A percentile compares a stretch with the other conserved stretches of the same genome.
These are phyloP conservation scores for Spea multiplicata DNA, from an alignment of 2,113 vertebrate species.

Conservation along the genomic window DNA sequence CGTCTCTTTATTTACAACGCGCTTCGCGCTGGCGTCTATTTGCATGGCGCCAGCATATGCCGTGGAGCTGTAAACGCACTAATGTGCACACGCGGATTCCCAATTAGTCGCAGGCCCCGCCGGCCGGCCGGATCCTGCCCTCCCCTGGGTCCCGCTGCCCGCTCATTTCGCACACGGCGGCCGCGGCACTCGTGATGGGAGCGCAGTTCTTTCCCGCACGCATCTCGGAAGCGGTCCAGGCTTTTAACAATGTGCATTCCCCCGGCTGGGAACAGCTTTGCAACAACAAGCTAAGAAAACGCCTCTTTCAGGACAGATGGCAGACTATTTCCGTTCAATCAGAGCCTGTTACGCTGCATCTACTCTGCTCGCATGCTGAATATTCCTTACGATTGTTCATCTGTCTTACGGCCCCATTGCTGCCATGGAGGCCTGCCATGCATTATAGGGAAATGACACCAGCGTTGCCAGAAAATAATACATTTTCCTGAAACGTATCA, in stretches of 20 bases:
- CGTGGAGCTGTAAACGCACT: background rate
- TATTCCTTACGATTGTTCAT: slow-evolving; percentile 35
- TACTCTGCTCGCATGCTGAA: slow-evolving; percentile 47
- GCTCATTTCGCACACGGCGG: no score
- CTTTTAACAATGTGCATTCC: slow-evolving; percentile 47
- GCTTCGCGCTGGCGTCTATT: background rate
- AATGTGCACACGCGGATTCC: no score
- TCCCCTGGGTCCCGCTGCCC: no score
- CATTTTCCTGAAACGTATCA: no score
- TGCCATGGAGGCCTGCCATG: slow-evolving; percentile 34
- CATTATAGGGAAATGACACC: slow-evolving; percentile 14
- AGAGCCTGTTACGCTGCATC: slow-evolving; percentile 47
- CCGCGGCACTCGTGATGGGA: slow-evolving; percentile 28
- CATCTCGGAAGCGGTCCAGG: slow-evolving; percentile 39
- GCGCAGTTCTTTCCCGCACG: slow-evolving; percentile 40
- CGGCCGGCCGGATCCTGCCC: no score
- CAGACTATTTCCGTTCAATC: slow-evolving; percentile 48
- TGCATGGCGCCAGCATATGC: background rate
- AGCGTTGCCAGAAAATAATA: no score
- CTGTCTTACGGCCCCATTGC: slow-evolving; percentile 30
- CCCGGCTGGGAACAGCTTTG: slow-evolving; percentile 46
- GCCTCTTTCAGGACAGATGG: slow-evolving; percentile 49
- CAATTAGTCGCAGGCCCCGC: no score
- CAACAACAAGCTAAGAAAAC: slow-evolving; percentile 47
- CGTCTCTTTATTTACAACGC: no score